phyloP scores from a whole-genome alignment of 2,797 vertebrate genomes.

The Fundulus diaphanus region DNA sequence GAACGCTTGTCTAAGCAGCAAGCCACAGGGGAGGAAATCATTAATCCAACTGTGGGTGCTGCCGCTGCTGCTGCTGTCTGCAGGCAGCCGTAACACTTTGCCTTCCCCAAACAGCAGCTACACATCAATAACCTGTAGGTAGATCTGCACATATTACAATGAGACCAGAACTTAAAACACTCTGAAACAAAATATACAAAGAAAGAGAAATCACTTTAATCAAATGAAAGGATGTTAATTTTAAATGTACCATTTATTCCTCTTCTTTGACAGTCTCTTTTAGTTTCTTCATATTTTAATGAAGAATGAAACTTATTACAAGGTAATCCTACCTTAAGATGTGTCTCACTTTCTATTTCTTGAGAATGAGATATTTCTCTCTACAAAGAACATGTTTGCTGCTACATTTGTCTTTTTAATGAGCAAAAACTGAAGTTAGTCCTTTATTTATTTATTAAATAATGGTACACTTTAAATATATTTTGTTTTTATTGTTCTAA shows the following conservation, averaged over 20 bases:
- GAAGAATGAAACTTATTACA: background rate
- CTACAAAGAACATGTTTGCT: background rate
- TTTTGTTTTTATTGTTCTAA: background rate
- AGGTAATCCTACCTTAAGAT: background rate
- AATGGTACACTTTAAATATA: background rate
- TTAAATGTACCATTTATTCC: background rate
- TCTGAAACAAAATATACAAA: too few relatives aligned
- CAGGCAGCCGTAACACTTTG: constrained; percentile 39
- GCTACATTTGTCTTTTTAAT: background rate
- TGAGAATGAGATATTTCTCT: background rate
- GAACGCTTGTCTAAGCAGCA: constrained; percentile 40
- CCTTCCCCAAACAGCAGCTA: background rate
- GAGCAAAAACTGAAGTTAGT: background rate
- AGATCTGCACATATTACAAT: background rate
- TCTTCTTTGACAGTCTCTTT: background rate
- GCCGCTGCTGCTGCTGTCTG: constrained; percentile 41
- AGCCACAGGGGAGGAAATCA: constrained; percentile 50
- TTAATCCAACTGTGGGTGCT: constrained; percentile 58
- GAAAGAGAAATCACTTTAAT: background rate
- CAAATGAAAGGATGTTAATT: background rate
- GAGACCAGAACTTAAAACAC: background rate
- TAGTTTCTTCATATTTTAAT: background rate
- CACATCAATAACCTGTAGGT: background rate
- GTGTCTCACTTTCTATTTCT: background rate
- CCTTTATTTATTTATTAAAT: background rate